phyloP scores from a whole-genome alignment of 2,797 vertebrate species.

The Ataeniobius toweri region DNA sequence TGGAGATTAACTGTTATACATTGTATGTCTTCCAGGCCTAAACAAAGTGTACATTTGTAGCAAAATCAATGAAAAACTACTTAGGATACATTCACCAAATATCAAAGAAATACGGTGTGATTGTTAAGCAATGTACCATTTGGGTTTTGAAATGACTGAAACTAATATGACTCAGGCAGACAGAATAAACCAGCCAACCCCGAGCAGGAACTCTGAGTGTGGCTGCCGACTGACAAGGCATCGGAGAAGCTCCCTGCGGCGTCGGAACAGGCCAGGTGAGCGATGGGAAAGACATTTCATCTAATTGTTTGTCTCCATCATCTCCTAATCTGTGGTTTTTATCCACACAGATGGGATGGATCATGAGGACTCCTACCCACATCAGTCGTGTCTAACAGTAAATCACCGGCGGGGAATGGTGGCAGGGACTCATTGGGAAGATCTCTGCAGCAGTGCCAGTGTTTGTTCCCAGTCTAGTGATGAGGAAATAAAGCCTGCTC shows the following conservation, averaged over 20 bases:
- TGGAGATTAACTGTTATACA: too few species aligned
- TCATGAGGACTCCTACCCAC: constrained; percentile 80
- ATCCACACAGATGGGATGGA: constrained; percentile 79
- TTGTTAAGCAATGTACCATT: constrained; percentile 8
- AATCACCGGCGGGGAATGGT: constrained; percentile 76
- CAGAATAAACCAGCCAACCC: constrained; percentile 86
- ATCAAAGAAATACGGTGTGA: neutral
- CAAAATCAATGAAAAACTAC: neutral
- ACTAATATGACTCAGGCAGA: constrained; percentile 91
- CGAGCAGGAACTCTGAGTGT: constrained; percentile 85
- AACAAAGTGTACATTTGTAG: neutral
- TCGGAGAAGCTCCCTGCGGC: constrained; percentile 78
- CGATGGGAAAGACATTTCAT: accelerated
- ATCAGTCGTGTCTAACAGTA: constrained; percentile 79
- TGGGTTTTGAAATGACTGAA: constrained; percentile 74
- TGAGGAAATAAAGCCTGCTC: constrained; percentile 78
- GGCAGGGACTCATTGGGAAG: constrained; percentile 77
- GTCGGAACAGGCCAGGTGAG: constrained; percentile 87
- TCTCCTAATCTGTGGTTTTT: constrained; percentile 7
- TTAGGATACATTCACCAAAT: neutral
- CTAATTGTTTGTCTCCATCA: neutral
- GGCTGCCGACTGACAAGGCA: constrained; percentile 78
- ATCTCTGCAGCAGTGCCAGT: constrained; percentile 83
- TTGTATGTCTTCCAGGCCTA: neutral
- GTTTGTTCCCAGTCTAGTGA: constrained; percentile 86